Base-by-base conservation (phyloP, 2,113 vertebrate genomes). In the Megaceryle maxima region DNA sequence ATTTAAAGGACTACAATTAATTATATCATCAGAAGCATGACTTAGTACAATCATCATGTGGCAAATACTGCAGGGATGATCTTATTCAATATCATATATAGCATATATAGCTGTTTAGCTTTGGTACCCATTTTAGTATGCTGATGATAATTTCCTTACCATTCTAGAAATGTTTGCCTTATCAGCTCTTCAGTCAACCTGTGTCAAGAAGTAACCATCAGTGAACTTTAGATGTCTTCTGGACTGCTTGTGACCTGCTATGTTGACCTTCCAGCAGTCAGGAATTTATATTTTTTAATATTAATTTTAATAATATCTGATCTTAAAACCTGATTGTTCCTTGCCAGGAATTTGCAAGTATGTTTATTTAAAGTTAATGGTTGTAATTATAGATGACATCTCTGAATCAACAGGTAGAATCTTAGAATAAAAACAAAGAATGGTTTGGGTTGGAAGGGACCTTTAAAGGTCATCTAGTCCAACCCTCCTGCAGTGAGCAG, bases 121-220 rank as follows among this genome's bases (percentile, higher is more conserved):
- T 96, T 73, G 90, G 37, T 70, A 80, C 16, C 25, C 46, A 51
- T 87, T 75, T 91, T 82, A 91, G 82, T 83, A 73, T 78, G 59
- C 88, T 92, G 57, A 83, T 46, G 41, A 94, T 96, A 96, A 66
- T 82, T 88, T 51, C 79, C 60, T 81, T 87, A 81, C 63, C 68
- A 89, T 88, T 96, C 79, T 70, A 85, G 75, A 90, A 93, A 69
- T 50, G 70, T 84, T 96, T 92, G 85, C 22, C 5, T 64, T 60
- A 44, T 55, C 53, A 28, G 26, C 53, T 59, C 4, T 46, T 35
- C 29, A 33, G 15, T 50, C 43, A 88, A 6, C 1, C 48, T 50
- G 16, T 22, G 11, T 44, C 43, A 92, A 83, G 44, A 59, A 68
- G 16, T 26, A 16, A 50, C 19, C 14, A 31, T 5, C 53, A 83